phyloP scores from a whole-genome alignment of 2,113 vertebrate genomes.

The Oryzias javanicus region DNA sequence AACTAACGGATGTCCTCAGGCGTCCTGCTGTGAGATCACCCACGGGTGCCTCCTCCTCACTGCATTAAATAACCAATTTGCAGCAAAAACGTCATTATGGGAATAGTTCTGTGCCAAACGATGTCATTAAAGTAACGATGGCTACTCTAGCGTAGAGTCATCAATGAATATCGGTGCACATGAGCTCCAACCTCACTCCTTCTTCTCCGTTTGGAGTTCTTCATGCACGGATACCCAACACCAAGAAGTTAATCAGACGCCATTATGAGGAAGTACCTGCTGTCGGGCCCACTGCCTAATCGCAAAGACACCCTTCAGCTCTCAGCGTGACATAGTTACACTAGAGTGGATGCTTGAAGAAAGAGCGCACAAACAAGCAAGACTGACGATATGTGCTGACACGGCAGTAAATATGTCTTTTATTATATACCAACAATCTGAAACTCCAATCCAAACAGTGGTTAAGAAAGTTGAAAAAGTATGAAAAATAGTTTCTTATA shows the following conservation, averaged over 20 bases:
- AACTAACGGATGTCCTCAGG: too few species aligned
- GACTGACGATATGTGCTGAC: background rate
- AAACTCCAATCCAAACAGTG: too few species aligned
- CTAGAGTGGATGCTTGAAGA: background rate
- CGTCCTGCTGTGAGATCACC: too few species aligned
- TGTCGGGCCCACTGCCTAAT: conserved; percentile 7
- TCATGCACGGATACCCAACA: conserved; percentile 20
- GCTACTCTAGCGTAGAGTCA: conserved; percentile 1
- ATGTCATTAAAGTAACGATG: conserved; percentile 45
- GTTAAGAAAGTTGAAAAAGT: too few species aligned
- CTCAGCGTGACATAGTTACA: background rate
- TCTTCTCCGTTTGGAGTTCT: conserved; percentile 30
- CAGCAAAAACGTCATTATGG: conserved; percentile 34
- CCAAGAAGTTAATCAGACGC: conserved; percentile 15
- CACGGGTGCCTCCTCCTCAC: conserved; percentile 11
- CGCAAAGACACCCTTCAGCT: background rate
- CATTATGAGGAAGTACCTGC: conserved; percentile 22
- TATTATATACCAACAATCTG: background rate
- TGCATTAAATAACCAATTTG: conserved; percentile 49
- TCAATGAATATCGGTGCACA: conserved; percentile 3
- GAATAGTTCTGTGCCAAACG: conserved; percentile 29
- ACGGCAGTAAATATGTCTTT: background rate
- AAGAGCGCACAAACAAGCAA: too few species aligned
- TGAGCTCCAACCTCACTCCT: conserved; percentile 24
- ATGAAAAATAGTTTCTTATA: too few species aligned